Conservation (phyloP, 2,888 invertebrate genomes). For the Chelonus formosanus region DNA sequence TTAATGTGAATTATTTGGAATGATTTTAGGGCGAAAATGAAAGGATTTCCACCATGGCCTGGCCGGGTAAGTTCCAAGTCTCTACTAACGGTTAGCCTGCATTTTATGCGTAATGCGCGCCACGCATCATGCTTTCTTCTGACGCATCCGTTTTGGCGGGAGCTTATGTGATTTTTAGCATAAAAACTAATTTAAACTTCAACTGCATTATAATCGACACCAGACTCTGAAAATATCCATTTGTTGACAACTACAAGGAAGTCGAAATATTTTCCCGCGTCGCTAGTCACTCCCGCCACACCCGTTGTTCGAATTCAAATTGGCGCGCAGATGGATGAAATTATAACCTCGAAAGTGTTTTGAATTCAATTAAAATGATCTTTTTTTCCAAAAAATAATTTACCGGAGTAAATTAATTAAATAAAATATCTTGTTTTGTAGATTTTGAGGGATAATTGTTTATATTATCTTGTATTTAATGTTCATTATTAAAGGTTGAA, state of each 20-base stretch:
- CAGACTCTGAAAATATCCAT: not conserved
- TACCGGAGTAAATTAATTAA: not conserved
- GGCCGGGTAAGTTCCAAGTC: conserved; percentile 82
- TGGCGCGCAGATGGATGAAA: conserved; percentile 54
- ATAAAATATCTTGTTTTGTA: not conserved
- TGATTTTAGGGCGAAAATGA: conserved; percentile 94
- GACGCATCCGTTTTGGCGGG: conserved; percentile 49
- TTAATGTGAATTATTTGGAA: conserved; percentile 54
- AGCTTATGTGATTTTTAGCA: conserved; percentile 25
- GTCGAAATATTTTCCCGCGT: conserved; percentile 35
- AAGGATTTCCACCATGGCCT: conserved; percentile 96
- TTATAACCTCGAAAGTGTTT: conserved; percentile 57
- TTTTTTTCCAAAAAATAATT: not conserved
- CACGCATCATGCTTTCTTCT: conserved; percentile 36
- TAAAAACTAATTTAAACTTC: not conserved
- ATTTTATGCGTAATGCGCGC: conserved; percentile 51
- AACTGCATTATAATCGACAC: conserved; percentile 1
- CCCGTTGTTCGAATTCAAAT: conserved; percentile 58
- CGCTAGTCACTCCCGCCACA: conserved; percentile 53
- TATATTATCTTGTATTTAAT: conserved; percentile 43
- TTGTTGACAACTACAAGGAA: not conserved
- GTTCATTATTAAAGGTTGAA: conserved; percentile 74
- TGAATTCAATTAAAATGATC: not conserved
- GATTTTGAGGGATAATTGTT: not conserved
- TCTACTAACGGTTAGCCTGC: conserved; percentile 62